phyloP scores from a whole-genome alignment of 1,140 invertebrate species.

The Saccostrea cuccullata region DNA sequence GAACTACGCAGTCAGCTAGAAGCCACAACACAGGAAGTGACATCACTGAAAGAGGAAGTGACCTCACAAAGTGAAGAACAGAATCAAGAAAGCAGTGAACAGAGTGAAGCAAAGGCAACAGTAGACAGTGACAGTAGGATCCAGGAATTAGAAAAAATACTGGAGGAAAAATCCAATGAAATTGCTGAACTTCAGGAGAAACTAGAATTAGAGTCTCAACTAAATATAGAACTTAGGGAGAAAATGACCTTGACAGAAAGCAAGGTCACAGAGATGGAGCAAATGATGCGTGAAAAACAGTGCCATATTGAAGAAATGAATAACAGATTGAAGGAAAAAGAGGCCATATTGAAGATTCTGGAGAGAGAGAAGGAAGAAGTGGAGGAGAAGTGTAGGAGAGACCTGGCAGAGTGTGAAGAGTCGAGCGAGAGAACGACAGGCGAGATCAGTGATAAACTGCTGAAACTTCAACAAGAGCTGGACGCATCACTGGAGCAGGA shows the following conservation, averaged over 20 bases:
- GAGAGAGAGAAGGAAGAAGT: conserved; percentile 61
- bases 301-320: conserved; percentile 50
- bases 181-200: conserved; percentile 53
- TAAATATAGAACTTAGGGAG: conserved; percentile 40
- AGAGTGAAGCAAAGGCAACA: neutral
- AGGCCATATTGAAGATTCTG: conserved; percentile 50
- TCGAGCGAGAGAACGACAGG: conserved; percentile 47
- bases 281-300: conserved; percentile 32
- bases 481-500: conserved; percentile 57
- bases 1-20: conserved; percentile 56
- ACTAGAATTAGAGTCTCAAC: conserved; percentile 16
- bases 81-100: conserved; percentile 32
- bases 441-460: conserved; percentile 58
- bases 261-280: conserved; percentile 33
- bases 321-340: conserved; percentile 52
- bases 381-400: conserved; percentile 61
- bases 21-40: conserved; percentile 27
- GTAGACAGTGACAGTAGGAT: neutral
- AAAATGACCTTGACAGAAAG: conserved; percentile 38
- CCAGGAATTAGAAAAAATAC: conserved; percentile 56
- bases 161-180: conserved; percentile 59
- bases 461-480: conserved; percentile 58
- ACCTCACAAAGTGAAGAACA: conserved; percentile 61
- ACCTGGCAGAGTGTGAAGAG: conserved; percentile 47
- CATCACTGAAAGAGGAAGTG: conserved; percentile 48